These are phyloP conservation scores for Oreochromis grahami DNA, from an alignment of 2,797 vertebrate species.

Conservation along the genomic window DNA sequence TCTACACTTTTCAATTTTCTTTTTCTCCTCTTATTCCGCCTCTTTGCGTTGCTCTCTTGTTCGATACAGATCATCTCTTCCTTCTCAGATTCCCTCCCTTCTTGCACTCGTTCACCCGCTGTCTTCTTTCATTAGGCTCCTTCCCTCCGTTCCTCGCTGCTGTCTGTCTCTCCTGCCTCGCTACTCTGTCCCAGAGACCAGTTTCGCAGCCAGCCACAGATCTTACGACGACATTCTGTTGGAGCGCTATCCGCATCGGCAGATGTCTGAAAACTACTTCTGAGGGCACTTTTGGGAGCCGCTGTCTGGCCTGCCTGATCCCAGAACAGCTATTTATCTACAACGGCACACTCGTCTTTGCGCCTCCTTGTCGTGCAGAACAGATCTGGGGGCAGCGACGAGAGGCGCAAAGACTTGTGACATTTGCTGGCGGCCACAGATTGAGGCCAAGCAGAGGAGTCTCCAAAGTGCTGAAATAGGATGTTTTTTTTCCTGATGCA, in stretches of 20 bases:
- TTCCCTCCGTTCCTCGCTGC: not conserved
- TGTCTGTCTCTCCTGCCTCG: conserved; percentile 21
- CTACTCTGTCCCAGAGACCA: conserved; percentile 50
- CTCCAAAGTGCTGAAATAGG: conserved; percentile 49
- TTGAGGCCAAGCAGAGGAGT: conserved; percentile 35
- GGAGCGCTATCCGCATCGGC: conserved; percentile 45
- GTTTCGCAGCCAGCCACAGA: conserved; percentile 20
- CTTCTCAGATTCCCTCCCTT: not conserved
- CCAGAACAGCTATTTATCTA: conserved; percentile 59
- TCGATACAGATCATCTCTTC: not conserved
- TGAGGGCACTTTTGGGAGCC: conserved; percentile 34
- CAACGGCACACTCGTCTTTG: conserved; percentile 29
- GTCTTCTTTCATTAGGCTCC: not conserved
- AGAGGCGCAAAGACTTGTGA: not conserved
- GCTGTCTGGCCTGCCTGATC: conserved; percentile 34
- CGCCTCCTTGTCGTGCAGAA: not conserved
- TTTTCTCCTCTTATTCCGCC: not conserved
- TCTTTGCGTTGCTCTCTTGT: conserved; percentile 19
- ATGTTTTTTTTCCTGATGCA: not conserved
- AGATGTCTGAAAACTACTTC: conserved; percentile 51
- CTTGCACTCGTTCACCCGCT: not conserved
- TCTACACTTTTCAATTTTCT: conserved; percentile 33
- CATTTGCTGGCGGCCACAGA: not conserved
- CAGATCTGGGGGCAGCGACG: conserved; percentile 27
- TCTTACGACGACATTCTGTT: conserved; percentile 34